Evolutionary conservation across 2,113 vertebrate genomes (phyloP), one percentile per base, ranked within the genome.

Genomic region (Pungitius pungitius): DNA sequence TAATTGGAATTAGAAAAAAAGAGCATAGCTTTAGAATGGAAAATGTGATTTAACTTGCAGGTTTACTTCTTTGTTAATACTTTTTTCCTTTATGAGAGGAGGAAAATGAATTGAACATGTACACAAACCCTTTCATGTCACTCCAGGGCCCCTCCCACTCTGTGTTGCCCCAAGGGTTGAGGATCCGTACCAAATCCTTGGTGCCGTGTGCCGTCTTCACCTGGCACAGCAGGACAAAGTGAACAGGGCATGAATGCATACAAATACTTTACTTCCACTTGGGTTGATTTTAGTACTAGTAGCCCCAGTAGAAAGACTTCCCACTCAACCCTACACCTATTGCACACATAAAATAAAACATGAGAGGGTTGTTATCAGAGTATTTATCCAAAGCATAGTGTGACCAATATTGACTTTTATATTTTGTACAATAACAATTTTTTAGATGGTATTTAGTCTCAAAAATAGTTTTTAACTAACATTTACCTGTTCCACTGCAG

Each of bases 141-240:
- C 93, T 93, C 94, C 94, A 95, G 1, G 91, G 82, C 6, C 94
- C 94, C 33, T 71, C 33, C 94, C 94, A 95, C 86, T 95, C 94
- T 0, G 83, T 84, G 56, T 90, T 81, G 8, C 94, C 94, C 94
- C 94, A 95, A 7, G 94, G 94, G 76, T 95, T 95, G 2, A 89
- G 88, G 45, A 95, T 37, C 26, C 94, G 90, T 8, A 95, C 85
- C 81, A 95, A 58, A 30, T 91, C 78, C 52, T 77, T 81, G 0
- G 40, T 1, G 15, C 89, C 89, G 0, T 37, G 2, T 0, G 20
- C 0, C 0, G 87, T 93, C 59, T 75, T 43, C 40, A 94, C 89
- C 93, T 95, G 88, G 52, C 37, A 11, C 54, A 39, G 7, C 22
- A 54, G 56, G 4, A 33, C 6, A 17, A 7, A 15, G 40, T 22